Evolutionary conservation across 2,888 invertebrate species (phyloP), one percentile per base, ranked within the genome.

Genomic region (Megastigmus dorsalis): DNA sequence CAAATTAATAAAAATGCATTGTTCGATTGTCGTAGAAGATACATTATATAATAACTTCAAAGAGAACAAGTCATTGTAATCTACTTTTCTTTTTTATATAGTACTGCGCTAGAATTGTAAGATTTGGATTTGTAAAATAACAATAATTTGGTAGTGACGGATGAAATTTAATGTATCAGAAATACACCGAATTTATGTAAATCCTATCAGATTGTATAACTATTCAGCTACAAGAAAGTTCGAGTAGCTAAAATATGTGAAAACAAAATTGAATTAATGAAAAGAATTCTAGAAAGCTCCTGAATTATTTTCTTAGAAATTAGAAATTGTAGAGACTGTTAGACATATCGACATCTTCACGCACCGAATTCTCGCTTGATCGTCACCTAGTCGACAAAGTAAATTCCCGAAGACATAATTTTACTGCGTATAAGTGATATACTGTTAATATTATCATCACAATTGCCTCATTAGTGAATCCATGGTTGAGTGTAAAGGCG

Each of bases 331-430:
- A 75, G 69, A 74, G 69, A 66, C 54, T 70, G 54, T 48, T 75
- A 75, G 55, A 75, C 67, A 75, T 71, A 75, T 75, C 66, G 45
- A 75, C 3, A 28, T 62, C 30, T 45, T 48, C 23, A 23, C 18
- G 28, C 33, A 71, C 62, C n/a, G n/a, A 10, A 60, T 55, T 54
- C 43, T 36, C 20, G 18, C 55, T 68, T 66, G 3, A 63, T 57
- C 18, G 45, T 36, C 10, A 63, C 10, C 2, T 20, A 38, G n/a
- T 48, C 43, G 5, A 33, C 10, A 38, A 26, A 26, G 18, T 38
- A 36, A 10, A 68, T 9, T 62, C 23, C 30, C 55, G 9, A 50
- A 55, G 6, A 55, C 23, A 55, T 71, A 48, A 62, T 75, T 74
- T 65, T n/a, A 50, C 33, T 30, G 15, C 30, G 18, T 52, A 57